Percentiles rank a stretch among this genome's conserved stretches.
Conservation (phyloP, 1,140 invertebrate species). For the Dysdera silvatica region DNA sequence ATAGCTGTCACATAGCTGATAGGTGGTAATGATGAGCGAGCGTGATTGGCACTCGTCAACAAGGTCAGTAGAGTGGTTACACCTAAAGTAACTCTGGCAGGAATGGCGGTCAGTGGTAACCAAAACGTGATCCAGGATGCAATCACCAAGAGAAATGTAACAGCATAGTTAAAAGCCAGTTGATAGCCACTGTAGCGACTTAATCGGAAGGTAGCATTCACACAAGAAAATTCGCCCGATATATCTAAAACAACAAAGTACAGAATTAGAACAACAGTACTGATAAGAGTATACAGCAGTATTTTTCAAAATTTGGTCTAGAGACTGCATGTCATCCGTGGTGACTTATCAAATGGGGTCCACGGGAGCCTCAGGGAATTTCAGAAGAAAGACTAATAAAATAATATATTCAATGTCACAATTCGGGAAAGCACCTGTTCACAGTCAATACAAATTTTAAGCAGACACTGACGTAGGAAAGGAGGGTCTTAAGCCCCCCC, state of each 20-base stretch:
- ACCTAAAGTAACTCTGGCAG: conserved; percentile 43
- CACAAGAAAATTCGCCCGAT: conserved; percentile 19
- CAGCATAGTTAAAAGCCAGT: conserved; percentile 79
- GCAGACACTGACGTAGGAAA: too few relatives aligned
- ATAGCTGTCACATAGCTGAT: conserved; percentile 36
- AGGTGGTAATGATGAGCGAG: conserved; percentile 34
- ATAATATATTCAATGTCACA: not conserved
- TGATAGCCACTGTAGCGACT: conserved; percentile 54
- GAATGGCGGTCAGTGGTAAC: conserved; percentile 46
- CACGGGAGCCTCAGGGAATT: not conserved
- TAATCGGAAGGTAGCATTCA: conserved; percentile 17
- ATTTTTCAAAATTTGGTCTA: not conserved
- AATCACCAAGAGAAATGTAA: conserved; percentile 61
- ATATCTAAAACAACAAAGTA: conserved; percentile 3
- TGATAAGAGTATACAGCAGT: not conserved
- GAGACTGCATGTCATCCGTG: not conserved
- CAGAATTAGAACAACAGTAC: not conserved
- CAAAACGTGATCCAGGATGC: conserved; percentile 51
- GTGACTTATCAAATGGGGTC: not conserved
- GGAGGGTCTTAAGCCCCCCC: too few relatives aligned
- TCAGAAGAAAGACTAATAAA: not conserved
- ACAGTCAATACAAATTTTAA: too few relatives aligned
- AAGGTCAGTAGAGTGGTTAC: conserved; percentile 49
- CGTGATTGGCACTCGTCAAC: conserved; percentile 43
- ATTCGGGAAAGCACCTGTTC: too few relatives aligned